Conservation (phyloP, 1,140 invertebrate species). For the Drosophila arizonae region DNA sequence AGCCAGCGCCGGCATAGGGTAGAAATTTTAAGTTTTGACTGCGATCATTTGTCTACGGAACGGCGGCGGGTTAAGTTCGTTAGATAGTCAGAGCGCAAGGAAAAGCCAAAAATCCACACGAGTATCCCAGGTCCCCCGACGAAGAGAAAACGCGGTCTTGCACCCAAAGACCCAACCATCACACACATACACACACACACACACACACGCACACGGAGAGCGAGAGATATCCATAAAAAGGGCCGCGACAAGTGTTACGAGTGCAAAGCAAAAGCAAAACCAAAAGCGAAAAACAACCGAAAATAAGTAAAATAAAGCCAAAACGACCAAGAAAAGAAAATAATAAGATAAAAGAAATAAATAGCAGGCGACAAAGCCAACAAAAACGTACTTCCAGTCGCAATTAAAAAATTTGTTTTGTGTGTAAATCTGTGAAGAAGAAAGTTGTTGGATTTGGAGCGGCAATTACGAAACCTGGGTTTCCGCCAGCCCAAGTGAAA, state of each 20-base stretch:
- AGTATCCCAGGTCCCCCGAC: slow-evolving; percentile 11
- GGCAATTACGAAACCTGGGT: slow-evolving; percentile 59
- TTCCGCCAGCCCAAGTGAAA: slow-evolving; percentile 55
- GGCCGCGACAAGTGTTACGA: slow-evolving; percentile 32
- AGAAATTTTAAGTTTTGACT: slow-evolving; percentile 73
- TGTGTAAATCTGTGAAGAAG: slow-evolving; percentile 77
- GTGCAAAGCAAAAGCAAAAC: slow-evolving; percentile 25
- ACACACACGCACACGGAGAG: neutral
- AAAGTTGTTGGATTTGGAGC: slow-evolving; percentile 59
- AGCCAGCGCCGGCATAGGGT: slow-evolving; percentile 59
- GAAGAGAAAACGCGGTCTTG: slow-evolving; percentile 29
- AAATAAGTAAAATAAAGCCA: slow-evolving; percentile 4
- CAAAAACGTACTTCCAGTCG: slow-evolving; percentile 54
- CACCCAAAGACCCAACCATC: neutral
- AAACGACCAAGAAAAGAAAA: slow-evolving; percentile 1
- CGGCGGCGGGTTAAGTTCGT: slow-evolving; percentile 77
- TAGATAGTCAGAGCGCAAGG: slow-evolving; percentile 61
- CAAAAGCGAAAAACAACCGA: slow-evolving; percentile 19
- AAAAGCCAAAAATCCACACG: neutral
- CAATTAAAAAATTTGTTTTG: slow-evolving; percentile 61
- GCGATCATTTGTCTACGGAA: slow-evolving; percentile 82
- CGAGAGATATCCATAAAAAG: slow-evolving; percentile 12
- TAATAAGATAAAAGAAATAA: slow-evolving; percentile 2
- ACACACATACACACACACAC: neutral
- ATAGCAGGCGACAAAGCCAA: slow-evolving; percentile 40